Base-by-base conservation (phyloP, 2,113 vertebrate species). In the Abramis brama region DNA sequence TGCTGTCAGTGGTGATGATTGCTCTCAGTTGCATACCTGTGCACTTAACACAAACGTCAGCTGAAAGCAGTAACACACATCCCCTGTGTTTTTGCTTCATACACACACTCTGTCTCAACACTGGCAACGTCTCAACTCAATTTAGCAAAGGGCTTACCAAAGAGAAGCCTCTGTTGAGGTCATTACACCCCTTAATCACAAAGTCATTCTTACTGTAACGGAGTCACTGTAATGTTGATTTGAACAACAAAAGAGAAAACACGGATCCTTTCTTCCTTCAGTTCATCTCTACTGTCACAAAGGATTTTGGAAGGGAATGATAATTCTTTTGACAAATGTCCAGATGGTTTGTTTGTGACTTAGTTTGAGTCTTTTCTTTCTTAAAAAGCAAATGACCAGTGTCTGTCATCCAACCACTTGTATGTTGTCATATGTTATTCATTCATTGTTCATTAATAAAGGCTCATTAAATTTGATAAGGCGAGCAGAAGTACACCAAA, bases 211-310 rank as follows among this genome's bases (percentile, higher is more conserved):
- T 66, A 60, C 60, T 76, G 43, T 75, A 76, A 10, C 3, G 2
- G 45, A 83, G 50, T 57, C 82, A 36, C 82, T 83, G 68, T 59
- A 83, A 83, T 83, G 66, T 59, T 83, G 82, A 82, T 82, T 50
- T 82, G 43, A 52, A 82, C 80, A 70, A 82, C 68, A 52, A 79
- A 64, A 70, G 23, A 33, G 15, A 60, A 60, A 43, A 52, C 30
- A 82, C 77, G n/a, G 45, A 71, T n/a, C 45, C 59, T 47, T 66
- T 47, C 50, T 52, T 50, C 55, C 11, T 66, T 13, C 30, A 25
- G 45, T 83, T 83, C n/a, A 19, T 68, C 50, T 36, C 1, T 57
- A 7, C 47, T 71, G 6, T 71, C 64, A 57, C 45, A 73, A 73
- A 2, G 11, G 30, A 59, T 50, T 4, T 71, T 59, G 66, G 7